Base-by-base conservation (phyloP, 92 coral and sea anemone species). In the Scolanthus callimorphus region DNA sequence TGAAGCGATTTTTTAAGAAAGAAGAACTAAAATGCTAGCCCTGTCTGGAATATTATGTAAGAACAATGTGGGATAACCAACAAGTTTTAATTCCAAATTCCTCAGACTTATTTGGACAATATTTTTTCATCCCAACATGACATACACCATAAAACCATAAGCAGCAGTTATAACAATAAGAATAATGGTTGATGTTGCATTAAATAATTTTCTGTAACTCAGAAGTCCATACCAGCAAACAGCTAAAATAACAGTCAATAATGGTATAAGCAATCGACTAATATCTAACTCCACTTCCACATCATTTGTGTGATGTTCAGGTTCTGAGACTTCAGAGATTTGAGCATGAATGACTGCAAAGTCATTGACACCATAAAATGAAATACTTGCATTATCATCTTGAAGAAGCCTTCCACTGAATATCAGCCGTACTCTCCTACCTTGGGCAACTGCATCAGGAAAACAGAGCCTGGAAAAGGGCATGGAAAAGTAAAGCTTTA, bases 311-410 rank as follows among this genome's bases (percentile, higher is more conserved):
- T 67, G 60, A 9, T 46, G 30, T 21, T 72, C 56, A 1, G 56
- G 77, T 20, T 72, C 70, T 17, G 70, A 61, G 10, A 49, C 44
- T 26, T 78, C 86, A 29, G 97, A 80, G 39, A 94, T 81, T 63
- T 89, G 97, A 41, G 90, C 88, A 29, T 94, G 99, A 29, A 94
- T 63, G n/a, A 94, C 99, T 24, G 99, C 84, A 78, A 67, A 46
- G 65, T 82, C 64, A 2, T 45, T 57, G 27, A 94, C 66, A 22
- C 99, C 97, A 71, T 89, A 94, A 70, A 65, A 69, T 55, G 90
- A 80, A 22, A 94, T 22, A 2, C 79, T 70, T 21, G 71, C 85
- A 34, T 49, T 50, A 41, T 94, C 90, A 49, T 84, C 80, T 27
- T 69, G 51, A 8, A 94, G 90, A 29, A 94, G 77, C 10, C 81